phyloP scores from a whole-genome alignment of 2,888 invertebrate species.

The Spatulosminthurus flaviceps region DNA sequence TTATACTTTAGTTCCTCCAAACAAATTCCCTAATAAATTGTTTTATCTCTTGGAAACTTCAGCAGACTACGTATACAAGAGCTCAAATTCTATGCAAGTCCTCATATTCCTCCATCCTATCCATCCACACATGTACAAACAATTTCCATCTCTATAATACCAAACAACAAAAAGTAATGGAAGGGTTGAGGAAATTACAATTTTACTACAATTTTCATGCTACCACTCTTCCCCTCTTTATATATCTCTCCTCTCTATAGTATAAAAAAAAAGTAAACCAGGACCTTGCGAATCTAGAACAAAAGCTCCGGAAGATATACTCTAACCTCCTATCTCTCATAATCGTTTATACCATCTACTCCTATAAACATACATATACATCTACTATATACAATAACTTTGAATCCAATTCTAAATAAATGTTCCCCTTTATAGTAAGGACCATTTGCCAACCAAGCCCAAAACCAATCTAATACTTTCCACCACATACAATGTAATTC shows the following conservation, averaged over 20 bases:
- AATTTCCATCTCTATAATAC: not conserved
- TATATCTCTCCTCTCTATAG: not conserved
- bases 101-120: no score
- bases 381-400: not conserved
- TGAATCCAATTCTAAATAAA: constrained; percentile 13
- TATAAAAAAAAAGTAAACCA: constrained; percentile 21
- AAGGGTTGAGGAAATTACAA: constrained; percentile 14
- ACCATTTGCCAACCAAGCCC: not conserved
- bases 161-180: constrained; percentile 14
- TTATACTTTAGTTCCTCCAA: no score
- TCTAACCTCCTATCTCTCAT: not conserved
- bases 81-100: no score
- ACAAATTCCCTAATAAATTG: no score
- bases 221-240: not conserved
- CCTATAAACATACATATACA: no score
- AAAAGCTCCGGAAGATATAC: constrained; percentile 24
- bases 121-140: no score
- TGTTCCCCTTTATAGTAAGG: not conserved
- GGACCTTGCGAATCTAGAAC: constrained; percentile 20
- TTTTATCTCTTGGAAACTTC: no score
- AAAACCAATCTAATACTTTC: no score
- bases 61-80: no score
- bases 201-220: constrained; percentile 23
- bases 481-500: no score
- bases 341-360: constrained; percentile 3